These are phyloP conservation scores for Leptinotarsa defecta DNA, from an alignment of 1,140 invertebrate genomes.

Conservation along the genomic window DNA sequence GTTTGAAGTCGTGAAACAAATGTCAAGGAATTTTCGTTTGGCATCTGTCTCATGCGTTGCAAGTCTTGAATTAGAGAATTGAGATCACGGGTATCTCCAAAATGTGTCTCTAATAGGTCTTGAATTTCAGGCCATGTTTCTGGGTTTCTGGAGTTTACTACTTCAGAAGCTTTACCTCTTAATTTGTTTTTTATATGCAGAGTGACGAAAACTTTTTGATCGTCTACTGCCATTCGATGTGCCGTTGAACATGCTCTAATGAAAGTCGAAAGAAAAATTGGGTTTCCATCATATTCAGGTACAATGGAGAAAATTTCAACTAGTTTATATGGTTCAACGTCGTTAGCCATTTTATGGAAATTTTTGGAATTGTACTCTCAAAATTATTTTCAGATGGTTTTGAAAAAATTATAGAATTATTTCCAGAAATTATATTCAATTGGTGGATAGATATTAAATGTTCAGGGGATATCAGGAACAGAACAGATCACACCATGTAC, in stretches of 20 bases:
- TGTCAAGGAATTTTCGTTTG: slow-evolving; percentile 12
- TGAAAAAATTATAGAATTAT: too few relatives aligned
- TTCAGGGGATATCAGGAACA: too few relatives aligned
- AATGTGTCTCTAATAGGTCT: slow-evolving; percentile 25
- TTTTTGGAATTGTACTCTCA: too few relatives aligned
- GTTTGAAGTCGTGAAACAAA: slow-evolving; percentile 18
- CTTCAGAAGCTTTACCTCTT: slow-evolving; percentile 19
- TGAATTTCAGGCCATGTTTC: slow-evolving; percentile 22
- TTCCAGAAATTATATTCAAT: too few relatives aligned
- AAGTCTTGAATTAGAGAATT: slow-evolving; percentile 22
- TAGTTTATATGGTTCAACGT: slow-evolving; percentile 19
- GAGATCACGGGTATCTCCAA: slow-evolving; percentile 28
- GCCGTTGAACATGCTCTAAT: slow-evolving; percentile 24
- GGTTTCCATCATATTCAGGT: slow-evolving; percentile 31
- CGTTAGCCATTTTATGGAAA: too few relatives aligned
- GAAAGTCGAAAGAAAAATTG: slow-evolving; percentile 30
- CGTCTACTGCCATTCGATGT: slow-evolving; percentile 19
- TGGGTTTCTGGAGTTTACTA: slow-evolving; percentile 28
- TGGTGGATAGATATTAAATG: too few relatives aligned
- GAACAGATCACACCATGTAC: too few relatives aligned
- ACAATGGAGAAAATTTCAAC: slow-evolving; percentile 31
- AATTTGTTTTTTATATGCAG: slow-evolving; percentile 35
- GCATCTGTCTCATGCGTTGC: slow-evolving; percentile 25
- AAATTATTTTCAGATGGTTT: too few relatives aligned
- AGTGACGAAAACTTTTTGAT: slow-evolving; percentile 22